These are phyloP conservation scores for Thera britannica DNA, from an alignment of 2,888 invertebrate species.

Conservation along the genomic window DNA sequence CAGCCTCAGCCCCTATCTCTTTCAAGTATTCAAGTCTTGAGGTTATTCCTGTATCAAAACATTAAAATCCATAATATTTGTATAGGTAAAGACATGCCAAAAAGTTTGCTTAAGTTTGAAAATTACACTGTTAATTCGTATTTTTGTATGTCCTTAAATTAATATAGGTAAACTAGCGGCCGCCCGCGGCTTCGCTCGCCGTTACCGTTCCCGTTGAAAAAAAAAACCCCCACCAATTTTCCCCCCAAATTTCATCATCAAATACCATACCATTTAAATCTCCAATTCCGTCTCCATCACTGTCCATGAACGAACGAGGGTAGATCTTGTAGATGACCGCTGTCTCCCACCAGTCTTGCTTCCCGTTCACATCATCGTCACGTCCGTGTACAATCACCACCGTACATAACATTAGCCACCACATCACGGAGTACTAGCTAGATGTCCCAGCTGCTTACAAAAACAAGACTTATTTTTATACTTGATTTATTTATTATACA, in stretches of 20 bases:
- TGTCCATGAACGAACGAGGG: slow-evolving; percentile 91
- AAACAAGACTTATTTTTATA: too few species aligned
- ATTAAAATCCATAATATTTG: neutral
- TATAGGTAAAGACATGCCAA: too few species aligned
- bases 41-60: slow-evolving; percentile 81
- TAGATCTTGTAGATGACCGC: slow-evolving; percentile 92
- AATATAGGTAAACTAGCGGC: too few species aligned
- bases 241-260: neutral
- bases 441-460: neutral
- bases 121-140: neutral
- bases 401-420: slow-evolving; percentile 49
- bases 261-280: slow-evolving; percentile 78
- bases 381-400: slow-evolving; percentile 45
- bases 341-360: slow-evolving; percentile 90
- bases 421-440: slow-evolving; percentile 46
- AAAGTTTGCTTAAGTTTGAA: neutral
- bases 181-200: too few species aligned
- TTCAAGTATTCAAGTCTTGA: slow-evolving; percentile 86
- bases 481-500: too few species aligned
- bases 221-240: too few species aligned
- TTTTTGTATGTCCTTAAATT: too few species aligned
- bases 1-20: slow-evolving; percentile 87
- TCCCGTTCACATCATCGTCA: slow-evolving; percentile 60
- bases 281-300: slow-evolving; percentile 89
- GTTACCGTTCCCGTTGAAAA: too few species aligned